Conservation (phyloP, 2,797 vertebrate species). For the Aulostomus chinensis region DNA sequence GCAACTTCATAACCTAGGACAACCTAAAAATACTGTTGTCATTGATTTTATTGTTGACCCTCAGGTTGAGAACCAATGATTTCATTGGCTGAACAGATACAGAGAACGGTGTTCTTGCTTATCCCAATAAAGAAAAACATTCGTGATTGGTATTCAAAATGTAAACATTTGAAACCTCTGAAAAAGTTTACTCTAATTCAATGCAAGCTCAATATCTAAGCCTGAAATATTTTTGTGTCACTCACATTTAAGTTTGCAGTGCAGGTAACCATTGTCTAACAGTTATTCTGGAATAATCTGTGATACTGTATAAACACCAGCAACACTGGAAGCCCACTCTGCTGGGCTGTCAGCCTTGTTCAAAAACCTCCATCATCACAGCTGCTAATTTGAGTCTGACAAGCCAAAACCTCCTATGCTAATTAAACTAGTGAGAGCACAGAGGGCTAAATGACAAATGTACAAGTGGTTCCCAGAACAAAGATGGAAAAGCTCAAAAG, state of each 20-base stretch:
- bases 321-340: neutral
- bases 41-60: too few species aligned
- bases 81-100: too few species aligned
- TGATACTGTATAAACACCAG: conserved; percentile 16
- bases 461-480: conserved; percentile 19
- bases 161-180: neutral
- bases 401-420: conserved; percentile 40
- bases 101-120: too few species aligned
- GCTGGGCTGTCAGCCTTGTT: conserved; percentile 18
- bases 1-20: too few species aligned
- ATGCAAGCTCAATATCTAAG: conserved; percentile 2
- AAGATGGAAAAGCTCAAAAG: conserved; percentile 6
- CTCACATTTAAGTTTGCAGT: too few species aligned
- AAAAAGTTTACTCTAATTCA: neutral
- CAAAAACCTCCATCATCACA: conserved; percentile 38
- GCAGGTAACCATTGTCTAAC: neutral
- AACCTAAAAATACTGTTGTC: too few species aligned
- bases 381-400: conserved; percentile 49
- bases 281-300: conserved; percentile 14
- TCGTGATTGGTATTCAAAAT: neutral
- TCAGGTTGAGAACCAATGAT: too few species aligned
- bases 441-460: conserved; percentile 29
- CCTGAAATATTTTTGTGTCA: neutral
- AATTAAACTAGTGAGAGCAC: conserved; percentile 59
- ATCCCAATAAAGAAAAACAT: neutral